Base-by-base conservation (phyloP, 2,888 invertebrate genomes). In the Hanleya hanleyi region DNA sequence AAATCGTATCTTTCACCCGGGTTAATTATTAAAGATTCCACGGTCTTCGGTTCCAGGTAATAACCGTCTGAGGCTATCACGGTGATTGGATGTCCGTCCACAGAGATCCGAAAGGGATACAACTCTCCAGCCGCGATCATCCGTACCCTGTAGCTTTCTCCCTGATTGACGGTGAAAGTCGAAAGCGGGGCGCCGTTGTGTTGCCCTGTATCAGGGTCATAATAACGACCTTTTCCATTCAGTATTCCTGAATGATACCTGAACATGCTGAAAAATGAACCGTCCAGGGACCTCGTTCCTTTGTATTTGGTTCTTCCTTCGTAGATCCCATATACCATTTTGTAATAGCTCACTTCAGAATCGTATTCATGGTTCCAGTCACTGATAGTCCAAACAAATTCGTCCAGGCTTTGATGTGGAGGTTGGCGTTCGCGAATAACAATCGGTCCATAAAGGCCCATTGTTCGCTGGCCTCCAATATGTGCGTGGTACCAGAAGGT, bases 381-480 rank as follows among this genome's bases (percentile, higher is more conserved):
- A 26, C 74, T 75, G 18, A 86, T 73, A 22, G 81, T 77, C 75
- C 83, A 71, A 15, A 83, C 74, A 35, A 76, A 77, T 29, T 83
- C 82, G 7, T 68, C 57, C 35, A 75, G 64, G 33, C 15, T 35
- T 37, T 3, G 67, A 12, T 64, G 49, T 5, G 49, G 37, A 15
- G 57, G 29, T 26, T 57, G 18, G 32, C 73, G 74, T 29, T 81
- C 79, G 26, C 76, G 70, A n/a, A 88, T 77, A 18, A 88, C 81
- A 9, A 87, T 79, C 0, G 87, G 83, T 1, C 88, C 88, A 49
- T 77, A 78, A 6, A 87, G 51, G 0, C 88, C 88, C 81, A 83
- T 85, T 26, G 82, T 77, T 47, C 87, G 73, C 71, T 87, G 86
- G 6, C 79, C 50, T 0, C 76, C 77, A 4, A 81, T 41, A 65